Conservation (phyloP, 1,140 invertebrate species). For the Artemia franciscana region DNA sequence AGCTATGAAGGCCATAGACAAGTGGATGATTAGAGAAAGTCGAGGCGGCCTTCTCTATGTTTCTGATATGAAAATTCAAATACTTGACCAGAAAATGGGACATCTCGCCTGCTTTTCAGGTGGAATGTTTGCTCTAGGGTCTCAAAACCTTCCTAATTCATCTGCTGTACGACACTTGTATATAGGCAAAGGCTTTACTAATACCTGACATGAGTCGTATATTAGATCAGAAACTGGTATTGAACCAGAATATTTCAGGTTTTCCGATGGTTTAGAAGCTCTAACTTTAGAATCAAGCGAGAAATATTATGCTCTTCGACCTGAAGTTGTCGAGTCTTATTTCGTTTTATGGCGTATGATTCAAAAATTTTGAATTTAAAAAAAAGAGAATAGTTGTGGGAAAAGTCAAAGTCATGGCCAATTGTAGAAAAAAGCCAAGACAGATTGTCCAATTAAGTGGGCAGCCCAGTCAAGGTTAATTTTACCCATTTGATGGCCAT, state of each 20-base stretch:
- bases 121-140: constrained; percentile 78
- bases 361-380: too few relatives aligned
- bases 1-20: constrained; percentile 51
- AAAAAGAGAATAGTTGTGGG: too few relatives aligned
- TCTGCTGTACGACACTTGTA: constrained; percentile 58
- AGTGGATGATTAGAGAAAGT: constrained; percentile 50
- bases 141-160: constrained; percentile 42
- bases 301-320: constrained; percentile 86
- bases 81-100: constrained; percentile 93
- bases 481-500: too few relatives aligned
- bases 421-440: too few relatives aligned
- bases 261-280: constrained; percentile 65
- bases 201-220: constrained; percentile 96
- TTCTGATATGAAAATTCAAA: constrained; percentile 76
- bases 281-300: constrained; percentile 66
- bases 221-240: constrained; percentile 60
- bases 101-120: constrained; percentile 90
- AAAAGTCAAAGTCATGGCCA: too few relatives aligned
- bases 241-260: constrained; percentile 77
- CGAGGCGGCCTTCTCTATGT: constrained; percentile 64
- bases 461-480: too few relatives aligned
- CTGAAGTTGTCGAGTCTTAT: constrained; percentile 92
- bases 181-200: constrained; percentile 64
- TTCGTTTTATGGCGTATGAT: constrained; percentile 88
- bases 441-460: too few relatives aligned